phyloP scores from a whole-genome alignment of 2,113 vertebrate genomes.

The Carassius gibelio region DNA sequence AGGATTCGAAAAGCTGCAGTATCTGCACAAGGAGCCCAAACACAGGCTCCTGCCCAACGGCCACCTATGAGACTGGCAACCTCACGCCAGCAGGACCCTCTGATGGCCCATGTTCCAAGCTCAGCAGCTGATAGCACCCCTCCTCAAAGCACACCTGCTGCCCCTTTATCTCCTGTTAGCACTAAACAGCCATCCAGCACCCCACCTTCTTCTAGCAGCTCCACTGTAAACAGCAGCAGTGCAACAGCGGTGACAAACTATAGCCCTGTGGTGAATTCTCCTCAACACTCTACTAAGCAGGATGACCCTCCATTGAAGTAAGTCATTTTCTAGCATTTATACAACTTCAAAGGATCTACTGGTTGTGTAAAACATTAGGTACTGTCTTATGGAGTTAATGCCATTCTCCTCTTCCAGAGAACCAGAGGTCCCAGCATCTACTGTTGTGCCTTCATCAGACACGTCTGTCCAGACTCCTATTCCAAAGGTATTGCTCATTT shows the following conservation, averaged over 20 bases:
- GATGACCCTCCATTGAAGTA: slow-evolving; percentile 71
- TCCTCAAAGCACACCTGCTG: slow-evolving; percentile 57
- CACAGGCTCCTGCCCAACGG: slow-evolving; percentile 72
- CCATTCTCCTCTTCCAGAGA: slow-evolving; percentile 49
- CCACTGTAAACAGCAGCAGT: slow-evolving; percentile 47
- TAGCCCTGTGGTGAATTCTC: slow-evolving; percentile 72
- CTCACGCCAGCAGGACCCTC: slow-evolving; percentile 85
- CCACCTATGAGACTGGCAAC: slow-evolving; percentile 72
- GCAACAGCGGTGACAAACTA: slow-evolving; percentile 69
- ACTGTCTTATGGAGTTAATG: background rate
- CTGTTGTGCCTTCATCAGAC: slow-evolving; percentile 57
- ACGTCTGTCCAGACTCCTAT: slow-evolving; percentile 45
- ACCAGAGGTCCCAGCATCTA: slow-evolving; percentile 40
- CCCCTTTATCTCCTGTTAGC: slow-evolving; percentile 57
- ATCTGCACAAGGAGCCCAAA: slow-evolving; percentile 62
- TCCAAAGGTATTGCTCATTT: slow-evolving; percentile 58
- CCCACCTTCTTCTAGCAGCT: slow-evolving; percentile 60
- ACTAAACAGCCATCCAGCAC: slow-evolving; percentile 54
- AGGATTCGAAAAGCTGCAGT: slow-evolving; percentile 67
- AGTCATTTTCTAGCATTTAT: background rate
- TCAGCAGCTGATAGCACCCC: slow-evolving; percentile 71
- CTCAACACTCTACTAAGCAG: slow-evolving; percentile 75
- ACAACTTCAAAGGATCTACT: background rate
- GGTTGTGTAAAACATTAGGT: background rate
- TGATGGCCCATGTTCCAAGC: slow-evolving; percentile 73